These are phyloP conservation scores for Seladonia tumulorum DNA, from an alignment of 2,888 invertebrate genomes.

Conservation along the genomic window DNA sequence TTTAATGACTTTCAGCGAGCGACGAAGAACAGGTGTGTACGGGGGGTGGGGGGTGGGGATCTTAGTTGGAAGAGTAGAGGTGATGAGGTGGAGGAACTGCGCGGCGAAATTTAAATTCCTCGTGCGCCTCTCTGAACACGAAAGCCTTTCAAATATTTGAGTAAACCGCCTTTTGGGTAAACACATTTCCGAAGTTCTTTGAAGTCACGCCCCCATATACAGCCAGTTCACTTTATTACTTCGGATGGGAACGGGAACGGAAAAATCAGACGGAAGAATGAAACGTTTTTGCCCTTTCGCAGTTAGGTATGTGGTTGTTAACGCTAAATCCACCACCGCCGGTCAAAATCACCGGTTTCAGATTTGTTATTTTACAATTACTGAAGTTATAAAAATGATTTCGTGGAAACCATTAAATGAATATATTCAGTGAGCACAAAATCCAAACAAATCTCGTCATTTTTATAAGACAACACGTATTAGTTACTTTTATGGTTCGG, in stretches of 20 bases:
- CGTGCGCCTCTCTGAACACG: neutral
- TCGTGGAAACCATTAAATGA: too few relatives aligned
- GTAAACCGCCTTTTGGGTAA: neutral
- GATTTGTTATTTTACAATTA: too few relatives aligned
- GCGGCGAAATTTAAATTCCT: neutral
- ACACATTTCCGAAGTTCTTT: slow-evolving; percentile 10
- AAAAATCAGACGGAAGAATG: neutral
- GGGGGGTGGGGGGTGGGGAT: neutral
- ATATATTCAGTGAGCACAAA: too few relatives aligned
- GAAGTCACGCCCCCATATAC: neutral
- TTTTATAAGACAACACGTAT: too few relatives aligned
- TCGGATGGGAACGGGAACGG: neutral
- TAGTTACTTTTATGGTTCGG: too few relatives aligned
- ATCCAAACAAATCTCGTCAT: too few relatives aligned
- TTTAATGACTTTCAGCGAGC: slow-evolving; percentile 40
- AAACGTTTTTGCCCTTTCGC: neutral
- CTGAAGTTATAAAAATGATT: too few relatives aligned
- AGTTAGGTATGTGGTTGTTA: neutral
- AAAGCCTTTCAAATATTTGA: slow-evolving; percentile 5
- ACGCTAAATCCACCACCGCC: too few relatives aligned
- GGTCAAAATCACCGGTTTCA: too few relatives aligned
- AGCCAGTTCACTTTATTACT: neutral
- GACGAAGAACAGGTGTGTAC: neutral
- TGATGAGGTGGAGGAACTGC: neutral
- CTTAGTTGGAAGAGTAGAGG: neutral